Evolutionary conservation across 2,113 vertebrate genomes (phyloP).

Genomic region (Microcebus jonahi): DNA sequence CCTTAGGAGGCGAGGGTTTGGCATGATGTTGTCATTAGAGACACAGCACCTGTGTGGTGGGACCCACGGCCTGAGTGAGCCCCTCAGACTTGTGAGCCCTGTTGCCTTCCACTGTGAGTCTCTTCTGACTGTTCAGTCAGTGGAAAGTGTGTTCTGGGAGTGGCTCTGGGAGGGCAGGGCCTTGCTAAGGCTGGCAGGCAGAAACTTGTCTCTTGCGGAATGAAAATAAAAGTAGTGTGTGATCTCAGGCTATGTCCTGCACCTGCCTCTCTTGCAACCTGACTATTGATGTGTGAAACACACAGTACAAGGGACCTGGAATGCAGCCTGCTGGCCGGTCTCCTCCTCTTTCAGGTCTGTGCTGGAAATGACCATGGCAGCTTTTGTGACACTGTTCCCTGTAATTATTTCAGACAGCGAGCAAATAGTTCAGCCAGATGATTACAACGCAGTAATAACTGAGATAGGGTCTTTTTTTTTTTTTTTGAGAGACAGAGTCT

Average conservation of each 20-base stretch:
- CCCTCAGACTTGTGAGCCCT: not conserved
- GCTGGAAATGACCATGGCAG: not conserved
- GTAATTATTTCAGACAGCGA: not conserved
- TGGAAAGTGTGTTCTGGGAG: not conserved
- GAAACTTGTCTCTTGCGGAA: not conserved
- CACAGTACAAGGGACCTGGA: not conserved
- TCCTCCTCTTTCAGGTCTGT: not conserved
- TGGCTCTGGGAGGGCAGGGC: too few species aligned
- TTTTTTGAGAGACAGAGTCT: too few species aligned
- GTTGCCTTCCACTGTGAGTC: rapidly evolving
- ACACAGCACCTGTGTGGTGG: not conserved
- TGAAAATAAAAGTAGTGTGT: not conserved
- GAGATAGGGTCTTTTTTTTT: not conserved
- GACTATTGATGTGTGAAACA: rapidly evolving
- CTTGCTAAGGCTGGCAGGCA: not conserved
- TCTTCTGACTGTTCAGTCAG: not conserved
- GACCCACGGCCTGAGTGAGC: not conserved
- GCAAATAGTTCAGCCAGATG: not conserved
- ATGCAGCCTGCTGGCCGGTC: rapidly evolving
- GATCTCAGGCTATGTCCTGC: rapidly evolving
- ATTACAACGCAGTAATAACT: not conserved
- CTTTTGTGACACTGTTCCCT: too few species aligned
- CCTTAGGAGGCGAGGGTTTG: not conserved
- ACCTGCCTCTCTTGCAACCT: not conserved
- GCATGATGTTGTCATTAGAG: not conserved